Base-by-base conservation (phyloP, 2,888 invertebrate genomes). In the Druceiella hillmani region DNA sequence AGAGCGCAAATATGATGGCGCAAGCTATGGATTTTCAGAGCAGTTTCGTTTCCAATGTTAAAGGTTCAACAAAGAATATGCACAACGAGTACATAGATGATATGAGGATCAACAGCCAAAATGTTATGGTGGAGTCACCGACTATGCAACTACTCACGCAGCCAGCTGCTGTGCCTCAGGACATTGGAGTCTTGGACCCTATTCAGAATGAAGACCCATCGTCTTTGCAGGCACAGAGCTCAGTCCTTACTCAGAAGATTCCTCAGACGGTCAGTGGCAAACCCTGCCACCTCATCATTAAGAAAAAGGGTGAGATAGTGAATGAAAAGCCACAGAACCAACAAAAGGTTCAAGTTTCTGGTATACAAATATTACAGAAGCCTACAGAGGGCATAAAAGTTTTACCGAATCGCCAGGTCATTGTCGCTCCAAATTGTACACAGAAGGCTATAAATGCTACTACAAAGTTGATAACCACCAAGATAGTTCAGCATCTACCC, bases 301-400 rank as follows among this genome's bases (percentile, higher is more conserved):
- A 69, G 44, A 67, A 63, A 38, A 61, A 64, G 22, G 55, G 56
- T 9, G 65, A 66, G 4, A 44, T 55, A 14, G 41, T 53, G 13
- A 12, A 56, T 10, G 63, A 67, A 28, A 65, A 61, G 6, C 22
- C 24, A 22, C 24, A 30, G 1, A 29, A 28, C 1, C 36, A 36
- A 3, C 41, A 43, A 49, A 68, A 64, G 58, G 55, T 60, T 52
- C 62, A 61, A 53, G 61, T 64, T 55, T 58, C 62, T 4, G 70
- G 68, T 38, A 47, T 64, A n/a, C 69, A 70, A 55, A 52, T 70
- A 43, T 45, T 69, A 50, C 68, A 70, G 38, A 67, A 68, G 45
- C 59, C 67, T 2, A 26, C 58, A 3, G 70, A 71, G 20, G 55
- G 58, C 11, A 55, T 71, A 24, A 71, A 68, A 51, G 54, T 71